Evolutionary conservation across 2,888 invertebrate species (phyloP), one percentile per base, ranked within the genome.

Genomic region (Empis livida): DNA sequence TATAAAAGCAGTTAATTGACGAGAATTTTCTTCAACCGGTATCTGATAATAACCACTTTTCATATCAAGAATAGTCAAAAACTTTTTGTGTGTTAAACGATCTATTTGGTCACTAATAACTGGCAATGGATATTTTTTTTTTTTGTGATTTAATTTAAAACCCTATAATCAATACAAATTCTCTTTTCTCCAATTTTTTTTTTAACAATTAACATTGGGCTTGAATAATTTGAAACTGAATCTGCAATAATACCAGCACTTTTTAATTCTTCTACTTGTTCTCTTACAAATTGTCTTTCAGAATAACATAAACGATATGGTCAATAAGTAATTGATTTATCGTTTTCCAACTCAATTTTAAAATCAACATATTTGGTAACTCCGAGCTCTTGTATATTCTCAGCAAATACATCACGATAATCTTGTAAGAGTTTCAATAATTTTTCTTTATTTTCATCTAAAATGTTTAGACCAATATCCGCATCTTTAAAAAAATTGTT

Each of bases 131-230:
- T 32, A 32, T 32, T 32, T 32, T 3, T 13, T 32, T 32, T 32
- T 32, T 43, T 48, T 1, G 57, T 60, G 10, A 56, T 48, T 10
- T 50, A 48, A 42, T 59, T 59, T 1, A 61, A 47, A n/a, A 52
- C 52, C 3, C 59, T 38, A 42, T 59, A 61, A 42, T 61, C 60
- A 17, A 39, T 39, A 13, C 39, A 39, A 11, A 39, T 8, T 17
- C 39, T 1, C 4, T 39, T 16, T 9, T 39, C 39, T 2, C 9
- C 39, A 9, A 5, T 17, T 17, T 39, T 39, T 16, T 17, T 39
- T 17, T 39, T 39, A 4, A 17, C 39, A 8, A 39, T 10, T 13
- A 39, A 39, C 11, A 17, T 16, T 17, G 39, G 39, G 10, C 39
- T 39, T 2, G 39, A 15, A 39, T 39, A 39, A 39, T 39, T 16